Evolutionary conservation across 2,888 invertebrate genomes (phyloP).

Genomic region (Epiperipatus broadwayi): DNA sequence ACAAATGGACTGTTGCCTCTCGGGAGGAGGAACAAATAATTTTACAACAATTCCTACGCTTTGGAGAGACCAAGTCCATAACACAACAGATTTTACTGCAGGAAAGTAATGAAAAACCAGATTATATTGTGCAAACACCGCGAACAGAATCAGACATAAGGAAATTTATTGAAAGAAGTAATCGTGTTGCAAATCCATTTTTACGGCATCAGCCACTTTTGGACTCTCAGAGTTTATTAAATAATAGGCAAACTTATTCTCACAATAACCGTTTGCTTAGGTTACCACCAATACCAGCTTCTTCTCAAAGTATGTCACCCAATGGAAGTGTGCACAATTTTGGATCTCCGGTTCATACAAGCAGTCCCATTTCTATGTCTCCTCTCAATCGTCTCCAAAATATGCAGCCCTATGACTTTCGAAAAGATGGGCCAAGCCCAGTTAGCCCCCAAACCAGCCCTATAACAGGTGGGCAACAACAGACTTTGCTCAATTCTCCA

Average conservation of each 20-base stretch:
- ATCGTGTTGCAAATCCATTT: constrained; percentile 16
- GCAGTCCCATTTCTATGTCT: constrained; percentile 43
- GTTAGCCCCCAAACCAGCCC: constrained; percentile 26
- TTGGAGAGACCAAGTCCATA: constrained; percentile 67
- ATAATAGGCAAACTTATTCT: too few relatives aligned
- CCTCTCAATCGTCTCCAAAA: constrained; percentile 74
- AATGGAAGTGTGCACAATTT: constrained; percentile 18
- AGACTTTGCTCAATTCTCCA: constrained; percentile 9
- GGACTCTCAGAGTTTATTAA: too few relatives aligned
- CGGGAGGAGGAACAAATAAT: constrained; percentile 75
- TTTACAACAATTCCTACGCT: constrained; percentile 71
- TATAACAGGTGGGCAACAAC: constrained; percentile 1
- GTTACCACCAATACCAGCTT: too few relatives aligned
- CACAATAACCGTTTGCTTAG: too few relatives aligned
- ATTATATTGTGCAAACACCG: constrained; percentile 18
- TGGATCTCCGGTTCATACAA: constrained; percentile 16
- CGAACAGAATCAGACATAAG: constrained; percentile 35
- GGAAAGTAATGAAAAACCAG: constrained; percentile 19
- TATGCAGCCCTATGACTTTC: constrained; percentile 87
- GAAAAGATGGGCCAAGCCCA: constrained; percentile 35
- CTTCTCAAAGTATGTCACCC: constrained; percentile 18
- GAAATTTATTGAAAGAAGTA: constrained; percentile 37
- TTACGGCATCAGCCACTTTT: too few relatives aligned
- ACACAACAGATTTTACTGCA: constrained; percentile 41
- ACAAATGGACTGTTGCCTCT: constrained; percentile 71